A percentile compares a stretch with the other conserved stretches of the same genome.
Evolutionary conservation across 2,797 vertebrate species (phyloP).

Genomic region (Pseudotriccus pelzelni): DNA sequence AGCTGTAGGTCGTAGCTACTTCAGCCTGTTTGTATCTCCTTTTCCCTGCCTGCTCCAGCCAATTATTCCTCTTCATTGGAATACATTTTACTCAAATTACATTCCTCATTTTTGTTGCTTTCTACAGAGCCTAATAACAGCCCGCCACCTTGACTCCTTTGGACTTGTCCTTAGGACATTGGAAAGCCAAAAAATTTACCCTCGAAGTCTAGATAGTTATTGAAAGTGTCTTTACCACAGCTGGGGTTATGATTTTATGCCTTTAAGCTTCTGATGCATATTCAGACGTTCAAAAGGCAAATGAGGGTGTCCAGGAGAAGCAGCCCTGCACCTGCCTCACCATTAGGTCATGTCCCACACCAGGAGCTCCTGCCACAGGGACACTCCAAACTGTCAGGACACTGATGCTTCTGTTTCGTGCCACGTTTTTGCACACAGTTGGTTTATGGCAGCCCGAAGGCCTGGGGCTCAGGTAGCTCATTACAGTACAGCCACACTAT

Average conservation of each 20-base stretch:
- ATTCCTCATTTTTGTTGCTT: slow-evolving; percentile 15
- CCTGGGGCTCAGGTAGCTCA: neutral
- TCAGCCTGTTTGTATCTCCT: neutral
- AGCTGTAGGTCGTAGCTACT: neutral
- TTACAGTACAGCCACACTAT: neutral
- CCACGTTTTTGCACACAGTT: neutral
- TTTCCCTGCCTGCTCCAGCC: neutral
- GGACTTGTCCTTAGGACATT: slow-evolving; percentile 21
- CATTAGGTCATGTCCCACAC: neutral
- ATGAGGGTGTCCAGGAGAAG: slow-evolving; percentile 18
- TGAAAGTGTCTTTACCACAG: slow-evolving; percentile 29
- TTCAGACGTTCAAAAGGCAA: slow-evolving; percentile 26
- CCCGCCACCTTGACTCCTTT: neutral
- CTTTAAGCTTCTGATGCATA: slow-evolving; percentile 63
- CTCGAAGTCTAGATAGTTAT: slow-evolving; percentile 23
- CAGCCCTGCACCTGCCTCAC: neutral
- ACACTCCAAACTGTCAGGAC: neutral
- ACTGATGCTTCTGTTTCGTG: neutral
- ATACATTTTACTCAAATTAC: neutral
- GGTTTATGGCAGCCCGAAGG: neutral
- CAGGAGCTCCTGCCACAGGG: neutral
- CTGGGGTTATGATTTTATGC: slow-evolving; percentile 28
- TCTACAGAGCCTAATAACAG: neutral
- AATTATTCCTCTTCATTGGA: neutral
- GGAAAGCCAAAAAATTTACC: neutral